Base-by-base conservation (phyloP, 1,140 invertebrate genomes). In the honey bee (Apis mellifera) region DNA sequence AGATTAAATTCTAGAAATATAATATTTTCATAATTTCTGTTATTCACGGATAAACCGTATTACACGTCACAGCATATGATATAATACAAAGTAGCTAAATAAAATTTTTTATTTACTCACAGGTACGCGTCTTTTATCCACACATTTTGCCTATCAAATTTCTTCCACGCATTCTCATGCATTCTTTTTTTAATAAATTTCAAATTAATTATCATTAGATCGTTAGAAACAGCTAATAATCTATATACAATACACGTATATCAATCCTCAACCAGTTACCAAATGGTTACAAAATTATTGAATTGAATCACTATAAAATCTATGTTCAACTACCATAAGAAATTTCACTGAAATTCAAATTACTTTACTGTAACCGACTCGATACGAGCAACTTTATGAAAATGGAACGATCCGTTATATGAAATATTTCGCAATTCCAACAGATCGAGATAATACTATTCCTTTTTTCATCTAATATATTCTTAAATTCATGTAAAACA, bases 201-300 rank as follows among this genome's bases (percentile, higher is more conserved):
- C 69, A 85, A 89, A 86, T 82, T 84, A 89, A 86, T 86, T 86
- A 84, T 86, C 84, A 89, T 90, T 90, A 91, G 68, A 83, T 90
- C 85, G 83, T 91, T 91, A 91, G 83, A 88, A 84, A 90, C 77
- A 86, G 87, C 75, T 90, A 90, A 86, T 84, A 87, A 81, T 83
- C 77, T 90, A 91, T 91, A 57, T 90, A 91, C 86, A 91, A 75
- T 90, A 91, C 82, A 90, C 72, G 74, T 90, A 84, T 90, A 91
- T 90, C 86, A 87, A 91, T 91, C 90, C 90, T 90, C 89, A 91
- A 90, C 87, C 89, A 89, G 78, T 90, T 91, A 92, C 85, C 84
- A 87, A 90, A 89, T 84, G 72, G 79, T 90, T 90, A 89, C 68
- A 91, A 90, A 90, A 90, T 80, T 90, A 79, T 68, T 64, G 89